phyloP scores from a whole-genome alignment of 2,113 vertebrate genomes.

The Dicaeum eximium region DNA sequence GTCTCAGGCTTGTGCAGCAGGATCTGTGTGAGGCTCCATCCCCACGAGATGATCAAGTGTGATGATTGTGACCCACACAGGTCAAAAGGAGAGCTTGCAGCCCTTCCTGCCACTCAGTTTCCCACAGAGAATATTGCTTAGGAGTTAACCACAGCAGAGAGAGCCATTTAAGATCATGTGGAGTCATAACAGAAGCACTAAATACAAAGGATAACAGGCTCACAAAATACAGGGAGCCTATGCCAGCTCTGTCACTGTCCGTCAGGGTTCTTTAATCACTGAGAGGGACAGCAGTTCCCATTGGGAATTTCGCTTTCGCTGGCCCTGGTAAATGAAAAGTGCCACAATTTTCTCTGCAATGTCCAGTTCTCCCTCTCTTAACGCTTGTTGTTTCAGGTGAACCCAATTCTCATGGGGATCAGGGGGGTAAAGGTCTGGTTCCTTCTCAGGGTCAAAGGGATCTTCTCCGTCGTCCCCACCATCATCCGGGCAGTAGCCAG shows the following conservation, averaged over 20 bases:
- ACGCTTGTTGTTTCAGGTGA: neutral
- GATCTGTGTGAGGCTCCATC: neutral
- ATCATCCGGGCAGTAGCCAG: neutral
- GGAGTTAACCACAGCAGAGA: too few species aligned
- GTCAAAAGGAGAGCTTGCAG: neutral
- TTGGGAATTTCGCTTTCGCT: neutral
- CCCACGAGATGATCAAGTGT: neutral
- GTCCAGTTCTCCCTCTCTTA: neutral
- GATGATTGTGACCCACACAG: neutral
- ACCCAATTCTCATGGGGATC: neutral
- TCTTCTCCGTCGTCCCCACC: neutral
- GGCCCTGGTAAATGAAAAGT: neutral
- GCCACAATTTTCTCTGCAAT: neutral
- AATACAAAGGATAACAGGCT: too few species aligned
- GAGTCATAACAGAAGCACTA: too few species aligned
- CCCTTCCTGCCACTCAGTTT: neutral
- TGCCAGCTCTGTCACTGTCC: neutral
- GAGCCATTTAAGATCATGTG: too few species aligned
- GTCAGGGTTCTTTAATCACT: neutral
- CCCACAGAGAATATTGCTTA: too few species aligned
- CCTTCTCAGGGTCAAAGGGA: neutral
- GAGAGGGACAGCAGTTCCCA: neutral
- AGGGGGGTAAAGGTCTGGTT: neutral
- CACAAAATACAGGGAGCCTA: too few species aligned
- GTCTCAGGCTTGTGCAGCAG: neutral